Conservation (phyloP, 2,888 invertebrate genomes). For the Torymus texanus region DNA sequence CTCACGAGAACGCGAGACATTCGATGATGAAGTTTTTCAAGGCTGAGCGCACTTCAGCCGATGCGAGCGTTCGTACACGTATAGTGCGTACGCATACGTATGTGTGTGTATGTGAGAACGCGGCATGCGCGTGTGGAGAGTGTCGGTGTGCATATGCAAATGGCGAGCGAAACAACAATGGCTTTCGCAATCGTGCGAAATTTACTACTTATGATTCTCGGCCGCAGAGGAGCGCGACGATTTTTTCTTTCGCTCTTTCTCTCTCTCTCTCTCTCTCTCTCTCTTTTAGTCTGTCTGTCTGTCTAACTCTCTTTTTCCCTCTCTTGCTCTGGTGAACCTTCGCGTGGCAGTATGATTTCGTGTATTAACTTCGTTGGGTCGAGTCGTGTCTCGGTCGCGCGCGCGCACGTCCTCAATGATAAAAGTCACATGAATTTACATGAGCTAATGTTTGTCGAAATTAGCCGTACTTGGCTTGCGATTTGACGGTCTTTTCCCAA, state of each 20-base stretch:
- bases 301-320: background rate
- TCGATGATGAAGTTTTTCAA: slow-evolving; percentile 57
- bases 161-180: slow-evolving; percentile 51
- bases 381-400: no score
- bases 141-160: slow-evolving; percentile 28
- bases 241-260: background rate
- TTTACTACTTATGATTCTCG: slow-evolving; percentile 50
- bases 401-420: no score
- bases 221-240: slow-evolving; percentile 13
- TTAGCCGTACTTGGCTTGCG: no score
- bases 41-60: slow-evolving; percentile 50
- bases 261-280: background rate
- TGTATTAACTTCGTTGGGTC: no score
- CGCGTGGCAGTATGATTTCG: no score
- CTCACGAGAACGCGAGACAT: slow-evolving; percentile 7
- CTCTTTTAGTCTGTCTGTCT: background rate
- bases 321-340: background rate
- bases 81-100: no score
- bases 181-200: slow-evolving; percentile 58
- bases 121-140: background rate
- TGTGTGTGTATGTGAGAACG: background rate
- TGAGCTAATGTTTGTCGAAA: slow-evolving; percentile 11
- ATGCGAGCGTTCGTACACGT: background rate
- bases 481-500: no score
- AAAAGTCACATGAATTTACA: slow-evolving; percentile 12